These are phyloP conservation scores for Peromyscus leucopus DNA, from an alignment of 2,113 vertebrate species.

Conservation along the genomic window DNA sequence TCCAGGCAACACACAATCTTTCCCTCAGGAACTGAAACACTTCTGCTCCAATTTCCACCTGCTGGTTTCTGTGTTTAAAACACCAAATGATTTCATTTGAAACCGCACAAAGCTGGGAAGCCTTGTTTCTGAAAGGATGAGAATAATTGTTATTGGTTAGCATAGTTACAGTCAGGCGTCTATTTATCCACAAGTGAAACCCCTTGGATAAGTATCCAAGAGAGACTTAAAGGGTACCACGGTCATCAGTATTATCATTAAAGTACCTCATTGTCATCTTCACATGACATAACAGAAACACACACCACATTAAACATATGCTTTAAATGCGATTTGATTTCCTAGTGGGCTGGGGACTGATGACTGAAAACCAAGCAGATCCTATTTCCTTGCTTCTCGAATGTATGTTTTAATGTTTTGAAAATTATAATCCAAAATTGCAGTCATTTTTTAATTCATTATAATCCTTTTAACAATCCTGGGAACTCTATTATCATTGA, in stretches of 20 bases:
- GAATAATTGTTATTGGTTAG: conserved; percentile 63
- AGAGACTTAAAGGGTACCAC: conserved; percentile 44
- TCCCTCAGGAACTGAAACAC: conserved; percentile 10
- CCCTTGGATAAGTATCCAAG: conserved; percentile 66
- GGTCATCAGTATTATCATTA: conserved; percentile 67
- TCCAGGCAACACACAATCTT: background rate
- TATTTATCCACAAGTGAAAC: conserved; percentile 67
- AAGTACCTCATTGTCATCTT: conserved; percentile 59
- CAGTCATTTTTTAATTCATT: conserved; percentile 1
- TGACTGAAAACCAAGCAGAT: conserved; percentile 54
- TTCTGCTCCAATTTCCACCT: conserved; percentile 24
- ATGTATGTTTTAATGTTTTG: conserved; percentile 28
- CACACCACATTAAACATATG: conserved; percentile 47
- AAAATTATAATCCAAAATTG: conserved; percentile 30
- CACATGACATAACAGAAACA: conserved; percentile 42
- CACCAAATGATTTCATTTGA: conserved; percentile 56
- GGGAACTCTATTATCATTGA: conserved; percentile 14
- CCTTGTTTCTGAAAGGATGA: conserved; percentile 60
- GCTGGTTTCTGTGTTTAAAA: conserved; percentile 21
- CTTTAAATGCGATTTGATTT: conserved; percentile 68
- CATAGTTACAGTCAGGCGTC: conserved; percentile 48
- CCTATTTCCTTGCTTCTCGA: conserved; percentile 30
- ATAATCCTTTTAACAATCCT: conserved; percentile 4
- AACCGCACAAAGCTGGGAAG: conserved; percentile 25
- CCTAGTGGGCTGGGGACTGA: conserved; percentile 13